phyloP scores from a whole-genome alignment of 1,140 invertebrate species.

The Potamilus streckersoni region DNA sequence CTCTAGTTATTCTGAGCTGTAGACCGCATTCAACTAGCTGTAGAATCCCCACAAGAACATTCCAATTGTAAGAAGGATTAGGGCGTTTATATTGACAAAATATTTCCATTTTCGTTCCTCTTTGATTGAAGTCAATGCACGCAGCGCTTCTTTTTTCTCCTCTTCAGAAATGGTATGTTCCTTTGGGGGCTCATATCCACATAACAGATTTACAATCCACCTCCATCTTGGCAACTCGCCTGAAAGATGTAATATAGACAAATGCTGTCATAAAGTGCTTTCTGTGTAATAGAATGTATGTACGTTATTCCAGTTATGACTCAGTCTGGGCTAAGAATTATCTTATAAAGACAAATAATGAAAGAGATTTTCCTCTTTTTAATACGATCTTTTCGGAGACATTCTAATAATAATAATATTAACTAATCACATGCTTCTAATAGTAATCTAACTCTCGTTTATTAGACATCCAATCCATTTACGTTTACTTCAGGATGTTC shows the following conservation, averaged over 20 bases:
- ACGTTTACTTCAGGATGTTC: too few relatives aligned
- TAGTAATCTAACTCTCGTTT: background rate
- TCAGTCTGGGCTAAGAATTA: background rate
- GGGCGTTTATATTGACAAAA: slow-evolving; percentile 57
- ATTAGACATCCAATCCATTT: too few relatives aligned
- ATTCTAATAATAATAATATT: background rate
- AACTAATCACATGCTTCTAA: background rate
- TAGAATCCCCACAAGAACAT: slow-evolving; percentile 63
- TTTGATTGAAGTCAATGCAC: slow-evolving; percentile 47
- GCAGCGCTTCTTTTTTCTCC: slow-evolving; percentile 35
- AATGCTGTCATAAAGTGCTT: background rate
- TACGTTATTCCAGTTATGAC: background rate
- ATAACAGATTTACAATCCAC: slow-evolving; percentile 41
- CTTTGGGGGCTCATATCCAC: slow-evolving; percentile 52
- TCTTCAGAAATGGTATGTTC: slow-evolving; percentile 36
- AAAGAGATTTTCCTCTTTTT: background rate
- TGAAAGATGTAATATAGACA: background rate
- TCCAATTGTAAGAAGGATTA: slow-evolving; percentile 55
- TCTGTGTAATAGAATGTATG: background rate
- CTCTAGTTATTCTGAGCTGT: too few relatives aligned
- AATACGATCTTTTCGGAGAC: too few relatives aligned
- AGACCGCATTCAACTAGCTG: too few relatives aligned
- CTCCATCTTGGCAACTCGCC: slow-evolving; percentile 37
- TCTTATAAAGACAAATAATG: background rate
- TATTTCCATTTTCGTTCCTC: slow-evolving; percentile 50